Evolutionary conservation across 2,888 invertebrate genomes (phyloP).

Genomic region (Erebia epiphron): DNA sequence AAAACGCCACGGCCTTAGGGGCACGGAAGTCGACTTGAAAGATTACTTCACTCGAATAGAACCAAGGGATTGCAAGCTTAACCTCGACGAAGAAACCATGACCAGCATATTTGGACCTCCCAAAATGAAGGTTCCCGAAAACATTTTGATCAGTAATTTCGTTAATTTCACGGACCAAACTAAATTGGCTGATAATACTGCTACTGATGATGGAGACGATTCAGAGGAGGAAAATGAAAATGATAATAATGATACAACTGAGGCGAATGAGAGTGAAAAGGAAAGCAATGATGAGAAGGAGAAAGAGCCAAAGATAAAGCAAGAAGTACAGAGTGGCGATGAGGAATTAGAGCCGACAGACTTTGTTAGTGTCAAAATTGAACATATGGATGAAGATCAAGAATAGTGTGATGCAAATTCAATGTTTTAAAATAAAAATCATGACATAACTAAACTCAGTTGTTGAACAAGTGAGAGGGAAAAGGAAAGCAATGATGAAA

Average conservation of each 20-base stretch:
- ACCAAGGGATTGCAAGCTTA: slow-evolving; percentile 67
- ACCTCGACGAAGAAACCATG: slow-evolving; percentile 66
- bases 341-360: slow-evolving; percentile 68
- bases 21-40: slow-evolving; percentile 52
- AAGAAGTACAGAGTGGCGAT: slow-evolving; percentile 40
- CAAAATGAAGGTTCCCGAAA: slow-evolving; percentile 48
- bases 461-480: too few species aligned
- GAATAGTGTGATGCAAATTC: slow-evolving; percentile 13
- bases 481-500: neutral
- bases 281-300: slow-evolving; percentile 40
- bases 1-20: slow-evolving; percentile 66
- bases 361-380: slow-evolving; percentile 76
- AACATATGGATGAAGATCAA: slow-evolving; percentile 56
- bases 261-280: slow-evolving; percentile 36
- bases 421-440: neutral
- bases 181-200: slow-evolving; percentile 36
- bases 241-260: slow-evolving; percentile 19
- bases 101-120: slow-evolving; percentile 68
- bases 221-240: slow-evolving; percentile 29
- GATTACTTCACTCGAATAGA: slow-evolving; percentile 64
- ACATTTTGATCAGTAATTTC: slow-evolving; percentile 56
- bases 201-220: slow-evolving; percentile 37
- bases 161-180: slow-evolving; percentile 51
- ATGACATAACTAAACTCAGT: neutral
- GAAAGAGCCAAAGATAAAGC: slow-evolving; percentile 41